Conservation (phyloP, 1,140 invertebrate genomes). For the Cyclargus thomasi region DNA sequence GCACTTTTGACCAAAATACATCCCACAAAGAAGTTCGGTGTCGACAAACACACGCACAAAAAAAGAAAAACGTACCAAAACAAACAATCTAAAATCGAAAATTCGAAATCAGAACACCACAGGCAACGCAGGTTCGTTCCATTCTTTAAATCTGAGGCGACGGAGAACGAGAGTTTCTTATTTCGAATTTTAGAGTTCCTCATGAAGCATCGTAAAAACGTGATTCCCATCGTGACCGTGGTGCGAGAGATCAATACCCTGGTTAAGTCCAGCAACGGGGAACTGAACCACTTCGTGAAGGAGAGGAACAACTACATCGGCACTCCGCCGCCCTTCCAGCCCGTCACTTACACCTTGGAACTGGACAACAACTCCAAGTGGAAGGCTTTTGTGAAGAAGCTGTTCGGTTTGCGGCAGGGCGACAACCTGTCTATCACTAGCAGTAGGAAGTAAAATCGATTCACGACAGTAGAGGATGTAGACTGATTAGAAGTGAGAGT, state of each 20-base stretch:
- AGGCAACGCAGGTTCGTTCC: conserved; percentile 32
- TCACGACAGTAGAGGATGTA: not conserved
- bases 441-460: conserved; percentile 12
- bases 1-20: not conserved
- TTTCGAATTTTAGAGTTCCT: conserved; percentile 41
- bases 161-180: conserved; percentile 36
- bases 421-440: conserved; percentile 37
- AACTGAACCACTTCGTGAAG: conserved; percentile 42
- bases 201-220: conserved; percentile 31
- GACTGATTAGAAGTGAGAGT: not conserved
- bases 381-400: conserved; percentile 37
- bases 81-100: not conserved
- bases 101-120: conserved; percentile 8
- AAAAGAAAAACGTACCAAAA: not conserved
- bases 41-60: not conserved
- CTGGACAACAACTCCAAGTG: conserved; percentile 31
- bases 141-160: conserved; percentile 30
- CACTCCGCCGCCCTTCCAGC: conserved; percentile 22
- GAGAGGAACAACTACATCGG: conserved; percentile 48
- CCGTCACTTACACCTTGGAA: conserved; percentile 38
- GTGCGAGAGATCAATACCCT: conserved; percentile 48
- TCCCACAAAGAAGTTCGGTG: not conserved
- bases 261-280: conserved; percentile 39
- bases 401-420: conserved; percentile 39
- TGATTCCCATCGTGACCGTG: conserved; percentile 42